Base-by-base conservation (phyloP, 2,797 vertebrate species). In the Esox masquinongy region DNA sequence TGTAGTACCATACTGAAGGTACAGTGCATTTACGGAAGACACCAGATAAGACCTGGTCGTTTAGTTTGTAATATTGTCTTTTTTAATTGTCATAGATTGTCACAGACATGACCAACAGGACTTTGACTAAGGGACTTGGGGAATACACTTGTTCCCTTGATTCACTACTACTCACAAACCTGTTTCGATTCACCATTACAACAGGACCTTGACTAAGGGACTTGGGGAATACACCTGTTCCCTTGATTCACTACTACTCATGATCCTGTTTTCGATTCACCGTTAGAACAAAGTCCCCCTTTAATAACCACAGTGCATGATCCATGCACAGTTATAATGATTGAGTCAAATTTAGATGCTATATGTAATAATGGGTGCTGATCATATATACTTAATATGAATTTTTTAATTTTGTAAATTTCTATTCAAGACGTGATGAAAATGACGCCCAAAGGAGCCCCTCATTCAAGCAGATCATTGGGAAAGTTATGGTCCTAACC, bases 401-500 rank as follows among this genome's bases (percentile, higher is more conserved):
- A 81, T 77, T 83, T 86, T 78, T 68, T 75, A 83, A 81, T 77
- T 83, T 88, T 88, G 82, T 87, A 86, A 61, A 89, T 87, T 86
- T 89, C 59, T 83, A 85, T 88, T 85, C 78, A 70, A 69, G 81
- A 83, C 72, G 56, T 85, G 80, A 79, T 74, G 47, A 75, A 19
- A 70, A 75, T 80, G 81, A 56, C 79, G 81, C 75, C 84, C 71
- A 26, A 15, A 16, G 31, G 77, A 74, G 77, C 43, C 73, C 15
- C 56, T 76, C 66, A 79, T 74, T 75, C 73, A 47, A 56, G 61
- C 68, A 56, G 63, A 11, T 81, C 61, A 50, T 22, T 11, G 66
- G 77, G 74, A 89, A 90, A 90, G 90, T 89, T 92, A 91, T 83
- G 85, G 90, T 86, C 89, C 90, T 91, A 87, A 39, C 19, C 19